Evolutionary conservation across 2,888 invertebrate species (phyloP), one percentile per base, ranked within the genome.

Genomic region (Lysandra bellargus): DNA sequence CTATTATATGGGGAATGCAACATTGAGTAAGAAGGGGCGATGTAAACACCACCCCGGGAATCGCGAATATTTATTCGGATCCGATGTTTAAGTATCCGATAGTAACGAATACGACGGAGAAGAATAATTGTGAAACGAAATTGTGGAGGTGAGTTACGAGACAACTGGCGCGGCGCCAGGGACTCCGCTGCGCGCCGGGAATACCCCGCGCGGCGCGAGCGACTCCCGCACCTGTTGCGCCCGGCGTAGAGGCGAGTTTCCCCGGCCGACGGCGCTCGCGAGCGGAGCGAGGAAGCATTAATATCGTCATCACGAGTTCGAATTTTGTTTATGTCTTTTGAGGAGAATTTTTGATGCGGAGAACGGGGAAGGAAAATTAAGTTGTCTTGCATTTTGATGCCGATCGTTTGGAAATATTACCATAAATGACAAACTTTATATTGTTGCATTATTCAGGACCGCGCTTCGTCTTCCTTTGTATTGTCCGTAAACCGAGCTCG

Each of bases 261-360:
- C 23, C 33, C 14, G 17, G 49, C 44, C 23, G 33, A 4, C 9
- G 4, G 12, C 72, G 2, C 49, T 4, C 14, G 44, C 49, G 17
- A 53, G 12, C 7, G 30, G 23, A 5, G 74, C 14, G 40, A 14
- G 53, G 79, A 79, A 44, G 79, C 61, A 75, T 79, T 79, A 79
- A 75, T 75, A 75, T 75, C 79, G 72, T 79, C 79, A 79, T 79
- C 79, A 74, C 79, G 79, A 79, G 74, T 74, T 79, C 79, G 61
- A 79, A 75, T 79, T 49, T 74, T 79, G 79, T 79, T 79, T 75
- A 75, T 74, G 75, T 74, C 79, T 79, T 74, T 30, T 37, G 30
- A 30, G 78, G 49, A 61, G 61, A 61, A 57, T 33, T 74, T 74
- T 60, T 49, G 79, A 79, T 74, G 74, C 79, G 44, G 44, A 75